A percentile compares a stretch with the other conserved stretches of the same genome.
phyloP scores from a whole-genome alignment of 2,797 vertebrate genomes.

The Cryptoblepharus egeriae region DNA sequence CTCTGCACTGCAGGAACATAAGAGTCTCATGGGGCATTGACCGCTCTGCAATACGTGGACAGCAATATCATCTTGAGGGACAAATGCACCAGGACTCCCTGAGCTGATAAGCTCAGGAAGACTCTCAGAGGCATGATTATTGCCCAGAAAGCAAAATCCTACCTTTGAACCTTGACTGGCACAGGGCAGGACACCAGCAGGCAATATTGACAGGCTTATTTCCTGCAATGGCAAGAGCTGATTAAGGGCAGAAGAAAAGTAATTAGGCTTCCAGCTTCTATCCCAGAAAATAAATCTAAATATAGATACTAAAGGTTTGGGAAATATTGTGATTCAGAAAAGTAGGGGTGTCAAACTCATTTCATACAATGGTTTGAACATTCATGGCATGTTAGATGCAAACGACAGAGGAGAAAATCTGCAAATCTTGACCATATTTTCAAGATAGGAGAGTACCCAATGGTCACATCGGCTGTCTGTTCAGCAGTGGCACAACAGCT shows the following conservation, averaged over 20 bases:
- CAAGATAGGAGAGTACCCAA: too few species aligned
- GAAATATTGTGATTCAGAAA: background rate
- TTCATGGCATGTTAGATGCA: too few species aligned
- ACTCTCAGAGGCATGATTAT: background rate
- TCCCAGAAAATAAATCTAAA: background rate
- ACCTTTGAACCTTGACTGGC: background rate
- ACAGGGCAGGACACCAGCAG: background rate
- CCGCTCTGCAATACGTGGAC: background rate
- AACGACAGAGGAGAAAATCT: too few species aligned
- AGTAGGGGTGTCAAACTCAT: too few species aligned
- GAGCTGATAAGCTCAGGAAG: background rate
- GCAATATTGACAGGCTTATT: background rate
- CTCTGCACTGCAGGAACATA: background rate
- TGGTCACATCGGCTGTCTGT: too few species aligned
- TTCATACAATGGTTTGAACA: too few species aligned
- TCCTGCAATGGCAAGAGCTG: background rate
- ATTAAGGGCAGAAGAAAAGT: background rate
- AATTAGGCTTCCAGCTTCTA: background rate
- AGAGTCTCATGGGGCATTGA: background rate
- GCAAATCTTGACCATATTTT: too few species aligned
- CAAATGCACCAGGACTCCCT: background rate
- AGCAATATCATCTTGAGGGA: background rate
- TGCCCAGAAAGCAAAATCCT: background rate
- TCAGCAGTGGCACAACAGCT: too few species aligned
- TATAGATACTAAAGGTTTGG: background rate